Conservation (phyloP, 2,888 invertebrate species). For the Aplocera efformata region DNA sequence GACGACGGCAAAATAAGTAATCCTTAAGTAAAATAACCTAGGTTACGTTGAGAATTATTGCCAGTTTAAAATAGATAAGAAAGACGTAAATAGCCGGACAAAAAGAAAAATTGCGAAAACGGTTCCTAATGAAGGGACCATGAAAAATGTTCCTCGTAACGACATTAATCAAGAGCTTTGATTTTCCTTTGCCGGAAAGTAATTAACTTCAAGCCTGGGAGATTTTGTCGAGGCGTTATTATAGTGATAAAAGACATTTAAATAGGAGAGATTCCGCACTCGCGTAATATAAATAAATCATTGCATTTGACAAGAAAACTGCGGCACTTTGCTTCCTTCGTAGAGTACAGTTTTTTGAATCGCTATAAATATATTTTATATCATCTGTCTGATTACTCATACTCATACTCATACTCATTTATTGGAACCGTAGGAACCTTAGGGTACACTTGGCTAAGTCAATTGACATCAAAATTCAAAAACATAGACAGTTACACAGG, state of each 20-base stretch:
- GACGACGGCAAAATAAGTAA: too few relatives aligned
- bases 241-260: slow-evolving; percentile 16
- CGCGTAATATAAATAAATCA: slow-evolving; percentile 8
- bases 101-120: slow-evolving; percentile 19
- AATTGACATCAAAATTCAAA: too few relatives aligned
- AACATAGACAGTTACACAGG: too few relatives aligned
- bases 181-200: slow-evolving; percentile 24
- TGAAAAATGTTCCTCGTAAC: slow-evolving; percentile 25
- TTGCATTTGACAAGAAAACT: slow-evolving; percentile 5
- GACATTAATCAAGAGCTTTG: slow-evolving; percentile 27
- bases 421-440: too few relatives aligned
- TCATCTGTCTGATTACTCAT: slow-evolving; percentile 9
- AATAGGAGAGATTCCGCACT: slow-evolving; percentile 1
- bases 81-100: slow-evolving; percentile 2
- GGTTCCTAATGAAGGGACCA: slow-evolving; percentile 18
- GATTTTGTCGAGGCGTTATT: slow-evolving; percentile 19
- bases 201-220: slow-evolving; percentile 23
- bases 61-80: neutral
- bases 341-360: slow-evolving; percentile 13
- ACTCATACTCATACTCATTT: too few relatives aligned
- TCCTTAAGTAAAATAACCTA: too few relatives aligned
- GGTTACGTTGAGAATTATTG: slow-evolving; percentile 1
- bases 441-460: too few relatives aligned
- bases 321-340: slow-evolving; percentile 8
- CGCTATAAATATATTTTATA: slow-evolving; percentile 20